Conservation (phyloP, 2,113 vertebrate genomes). For the Anolis sagrei region DNA sequence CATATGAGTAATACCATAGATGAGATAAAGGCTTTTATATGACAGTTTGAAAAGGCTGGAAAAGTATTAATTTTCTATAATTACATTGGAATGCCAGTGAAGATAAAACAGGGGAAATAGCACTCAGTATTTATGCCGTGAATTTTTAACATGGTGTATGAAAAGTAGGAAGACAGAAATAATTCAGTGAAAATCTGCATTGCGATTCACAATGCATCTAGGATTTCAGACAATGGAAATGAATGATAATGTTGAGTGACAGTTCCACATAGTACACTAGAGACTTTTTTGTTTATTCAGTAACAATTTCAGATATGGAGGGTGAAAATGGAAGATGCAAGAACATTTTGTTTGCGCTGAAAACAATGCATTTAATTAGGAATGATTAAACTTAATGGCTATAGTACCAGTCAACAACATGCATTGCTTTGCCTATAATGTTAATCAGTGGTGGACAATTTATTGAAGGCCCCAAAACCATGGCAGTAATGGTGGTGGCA, state of each 20-base stretch:
- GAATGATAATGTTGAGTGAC: background rate
- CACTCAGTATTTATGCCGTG: constrained; percentile 25
- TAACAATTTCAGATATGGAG: background rate
- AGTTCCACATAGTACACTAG: background rate
- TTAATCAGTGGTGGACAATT: background rate
- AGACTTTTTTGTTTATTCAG: background rate
- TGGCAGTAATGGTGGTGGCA: background rate
- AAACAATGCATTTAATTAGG: background rate
- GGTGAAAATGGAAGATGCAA: constrained; percentile 45
- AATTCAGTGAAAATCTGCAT: background rate
- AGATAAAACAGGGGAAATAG: constrained; percentile 67
- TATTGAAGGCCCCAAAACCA: background rate
- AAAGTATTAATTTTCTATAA: background rate
- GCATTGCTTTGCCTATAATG: background rate
- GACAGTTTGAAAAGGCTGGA: background rate
- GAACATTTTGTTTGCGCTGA: background rate
- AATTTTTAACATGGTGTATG: background rate
- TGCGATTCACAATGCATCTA: background rate
- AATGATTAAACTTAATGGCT: constrained; percentile 31
- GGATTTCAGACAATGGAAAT: background rate
- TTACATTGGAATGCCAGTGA: constrained; percentile 71
- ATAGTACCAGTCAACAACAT: constrained; percentile 10
- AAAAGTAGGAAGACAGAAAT: constrained; percentile 1
- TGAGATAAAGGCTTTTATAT: too few species aligned
- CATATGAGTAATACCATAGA: background rate